Evolutionary conservation across 2,888 invertebrate species (phyloP), one percentile per base, ranked within the genome.

Genomic region (Eupsilia transversa): DNA sequence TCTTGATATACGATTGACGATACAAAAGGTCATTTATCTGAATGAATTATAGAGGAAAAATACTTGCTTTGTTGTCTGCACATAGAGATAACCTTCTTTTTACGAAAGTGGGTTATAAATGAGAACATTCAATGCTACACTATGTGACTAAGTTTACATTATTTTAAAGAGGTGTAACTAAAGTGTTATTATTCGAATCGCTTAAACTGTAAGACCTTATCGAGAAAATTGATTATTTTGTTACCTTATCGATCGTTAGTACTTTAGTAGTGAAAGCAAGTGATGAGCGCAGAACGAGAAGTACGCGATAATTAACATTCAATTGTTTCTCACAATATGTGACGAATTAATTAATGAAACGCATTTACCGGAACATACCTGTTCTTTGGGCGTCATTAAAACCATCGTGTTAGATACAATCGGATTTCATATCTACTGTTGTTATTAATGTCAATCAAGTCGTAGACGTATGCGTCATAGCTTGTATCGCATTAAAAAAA

Each of bases 11-110:
- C 60, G 49, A 66, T 80, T 52, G 43, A 54, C 52, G 33, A 59
- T 49, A 66, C 30, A 63, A 72, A 63, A 67, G 68, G 68, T 82
- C 41, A 72, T 82, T 43, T 63, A 79, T 72, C 46, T 27, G 30
- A 69, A 65, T 82, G 57, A 79, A 46, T 78, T 59, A 82, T 72
- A 54, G 38, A 74, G 65, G 72, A 57, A 83, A 79, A 70, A 67
- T n/a, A 72, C 12, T n/a, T 70, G 41, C 52, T 66, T 79, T 82
- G 69, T 72, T 70, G 61, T 64, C 49, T 52, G 72, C 41, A 23
- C 65, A 17, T 60, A 30, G 56, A 74, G 83, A 82, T 82, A 82
- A 82, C 83, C 79, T 83, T 75, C 70, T 68, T 33, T n/a, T 56
- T 52, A 20, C 49, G 73, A 73, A 77, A 81, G 68, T 61, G n/a